These are phyloP conservation scores for Myotis daubentonii DNA, from an alignment of 2,797 vertebrate genomes.

Conservation along the genomic window DNA sequence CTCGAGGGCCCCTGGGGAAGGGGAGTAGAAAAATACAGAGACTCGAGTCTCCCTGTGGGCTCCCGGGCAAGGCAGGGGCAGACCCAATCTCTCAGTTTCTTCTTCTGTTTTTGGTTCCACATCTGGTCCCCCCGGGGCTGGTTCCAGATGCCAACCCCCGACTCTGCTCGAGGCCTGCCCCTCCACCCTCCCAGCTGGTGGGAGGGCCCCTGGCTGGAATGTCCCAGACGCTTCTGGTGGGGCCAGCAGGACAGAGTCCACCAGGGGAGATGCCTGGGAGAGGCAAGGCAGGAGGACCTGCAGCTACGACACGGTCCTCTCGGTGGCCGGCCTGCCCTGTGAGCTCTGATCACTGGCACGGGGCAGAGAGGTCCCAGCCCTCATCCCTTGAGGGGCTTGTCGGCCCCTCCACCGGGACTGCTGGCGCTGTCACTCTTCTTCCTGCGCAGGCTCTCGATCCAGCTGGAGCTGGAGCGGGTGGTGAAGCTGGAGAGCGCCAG, in stretches of 20 bases:
- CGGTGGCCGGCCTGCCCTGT: rapidly evolving
- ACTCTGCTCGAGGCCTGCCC: neutral
- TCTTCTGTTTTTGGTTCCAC: constrained; percentile 61
- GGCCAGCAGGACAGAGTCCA: neutral
- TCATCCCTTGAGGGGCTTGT: constrained; percentile 78
- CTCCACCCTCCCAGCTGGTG: neutral
- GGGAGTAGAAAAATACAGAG: constrained; percentile 73
- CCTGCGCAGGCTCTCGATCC: constrained; percentile 94
- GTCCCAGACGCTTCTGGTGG: neutral
- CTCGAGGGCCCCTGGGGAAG: constrained; percentile 37
- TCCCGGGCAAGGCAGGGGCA: constrained; percentile 24
- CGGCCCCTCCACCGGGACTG: constrained; percentile 77
- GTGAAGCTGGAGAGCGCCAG: constrained; percentile 90
- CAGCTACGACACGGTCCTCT: neutral
- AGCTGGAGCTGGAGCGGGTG: constrained; percentile 90
- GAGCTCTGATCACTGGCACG: constrained; percentile 56
- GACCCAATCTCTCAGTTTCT: constrained; percentile 49
- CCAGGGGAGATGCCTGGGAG: neutral
- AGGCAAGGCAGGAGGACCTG: neutral
- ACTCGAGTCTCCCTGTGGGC: constrained; percentile 51
- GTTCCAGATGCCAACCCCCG: neutral
- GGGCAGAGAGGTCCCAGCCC: constrained; percentile 74
- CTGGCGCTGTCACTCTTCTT: constrained; percentile 84
- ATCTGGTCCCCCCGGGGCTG: neutral
- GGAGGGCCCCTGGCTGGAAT: neutral